Base-by-base conservation (phyloP, 1,140 invertebrate species). In the Heliconius eleuchia region DNA sequence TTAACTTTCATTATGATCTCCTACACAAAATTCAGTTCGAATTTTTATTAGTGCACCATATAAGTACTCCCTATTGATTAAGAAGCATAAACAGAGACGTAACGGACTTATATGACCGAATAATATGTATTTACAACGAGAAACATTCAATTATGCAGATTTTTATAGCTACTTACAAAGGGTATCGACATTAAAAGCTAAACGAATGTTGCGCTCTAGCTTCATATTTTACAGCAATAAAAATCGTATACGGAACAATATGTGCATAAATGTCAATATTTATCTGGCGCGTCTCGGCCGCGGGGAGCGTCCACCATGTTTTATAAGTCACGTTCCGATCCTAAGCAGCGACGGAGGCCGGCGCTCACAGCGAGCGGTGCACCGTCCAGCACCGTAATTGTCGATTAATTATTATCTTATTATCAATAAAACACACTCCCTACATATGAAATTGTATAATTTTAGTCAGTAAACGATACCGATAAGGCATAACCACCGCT, bases 241-340 rank as follows among this genome's bases (percentile, higher is more conserved):
- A 92, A 93, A 93, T 88, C 92, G 80, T 93, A 93, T 92, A 94
- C 93, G 91, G 93, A 93, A 92, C 91, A 94, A 92, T 92, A 92
- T 94, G 91, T 93, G 90, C 90, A 92, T 93, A 93, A 94, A 93
- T 91, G 93, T 91, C 89, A 92, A 93, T 94, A 91, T 93, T 94
- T 87, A 91, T 89, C 84, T 86, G 77, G 55, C 74, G 74, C 78
- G 80, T 46, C 79, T 77, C 80, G 79, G 78, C 84, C 81, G 81
- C 77, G 79, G 80, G 84, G 84, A 86, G 85, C 81, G 76, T 70
- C 34, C 75, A 73, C 55, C 74, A 82, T 85, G 88, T 89, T 92
- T 91, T 92, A 91, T 89, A 89, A 87, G 83, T 80, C 80, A 82
- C 87, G 85, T 87, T 90, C 87, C 83, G 85, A 83, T 87, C 81